A percentile compares a stretch with the other conserved stretches of the same genome.
Conservation (phyloP, 2,113 vertebrate genomes). For the Podarcis cretensis region DNA sequence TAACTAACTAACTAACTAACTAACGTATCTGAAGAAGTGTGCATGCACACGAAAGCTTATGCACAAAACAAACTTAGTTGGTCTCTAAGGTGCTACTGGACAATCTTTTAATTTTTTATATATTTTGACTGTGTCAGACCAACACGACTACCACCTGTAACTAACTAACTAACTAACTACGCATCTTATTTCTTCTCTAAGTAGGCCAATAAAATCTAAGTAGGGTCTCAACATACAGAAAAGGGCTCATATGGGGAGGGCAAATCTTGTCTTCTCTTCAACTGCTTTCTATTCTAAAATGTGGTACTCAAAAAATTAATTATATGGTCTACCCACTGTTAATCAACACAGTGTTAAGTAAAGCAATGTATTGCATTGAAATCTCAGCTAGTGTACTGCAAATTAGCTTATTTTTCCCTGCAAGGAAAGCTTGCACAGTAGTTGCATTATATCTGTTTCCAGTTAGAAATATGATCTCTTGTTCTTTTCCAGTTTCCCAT, state of each 20-base stretch:
- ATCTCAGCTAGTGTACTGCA: not conserved
- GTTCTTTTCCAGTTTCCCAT: slow-evolving; percentile 48
- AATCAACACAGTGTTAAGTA: not conserved
- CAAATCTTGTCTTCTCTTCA: not conserved
- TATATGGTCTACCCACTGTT: not conserved
- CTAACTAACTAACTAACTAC: no score
- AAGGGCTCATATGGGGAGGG: not conserved
- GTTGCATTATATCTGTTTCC: slow-evolving; percentile 38
- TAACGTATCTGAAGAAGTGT: no score
- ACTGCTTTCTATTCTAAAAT: not conserved
- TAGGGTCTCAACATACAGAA: not conserved
- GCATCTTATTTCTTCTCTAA: not conserved
- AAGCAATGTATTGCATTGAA: not conserved
- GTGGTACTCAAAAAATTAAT: not conserved
- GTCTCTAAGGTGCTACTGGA: no score
- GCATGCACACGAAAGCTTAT: no score
- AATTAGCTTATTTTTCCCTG: not conserved
- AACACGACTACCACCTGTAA: no score
- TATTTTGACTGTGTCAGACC: no score
- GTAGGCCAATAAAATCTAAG: not conserved
- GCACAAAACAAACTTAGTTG: no score
- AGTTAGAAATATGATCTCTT: slow-evolving; percentile 22
- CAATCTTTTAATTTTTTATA: no score
- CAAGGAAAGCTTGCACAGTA: not conserved
- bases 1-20: no score